Percentiles rank a stretch among this genome's conserved stretches.
Conservation (phyloP, 1,140 invertebrate species). For the Scaptomyza hsui region DNA sequence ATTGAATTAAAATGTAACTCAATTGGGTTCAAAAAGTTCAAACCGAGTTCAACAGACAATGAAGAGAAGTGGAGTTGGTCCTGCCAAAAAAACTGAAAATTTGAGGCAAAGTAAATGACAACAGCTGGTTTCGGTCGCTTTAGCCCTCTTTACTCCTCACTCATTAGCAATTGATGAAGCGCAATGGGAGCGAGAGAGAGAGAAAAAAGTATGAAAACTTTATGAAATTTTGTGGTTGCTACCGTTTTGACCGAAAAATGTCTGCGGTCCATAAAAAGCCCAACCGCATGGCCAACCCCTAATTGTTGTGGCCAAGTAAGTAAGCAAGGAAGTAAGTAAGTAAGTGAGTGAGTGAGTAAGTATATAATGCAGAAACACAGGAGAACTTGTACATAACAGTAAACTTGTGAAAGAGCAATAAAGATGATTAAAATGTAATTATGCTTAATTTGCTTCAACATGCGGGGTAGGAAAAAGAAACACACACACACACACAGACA, state of each 20-base stretch:
- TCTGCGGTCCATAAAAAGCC: conserved; percentile 71
- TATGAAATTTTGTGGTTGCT: conserved; percentile 82
- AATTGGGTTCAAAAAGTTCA: conserved; percentile 52
- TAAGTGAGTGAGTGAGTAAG: conserved; percentile 16
- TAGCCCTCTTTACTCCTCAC: conserved; percentile 40
- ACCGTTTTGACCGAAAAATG: conserved; percentile 73
- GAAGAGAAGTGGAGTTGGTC: neutral
- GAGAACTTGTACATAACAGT: conserved; percentile 73
- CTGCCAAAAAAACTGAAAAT: neutral
- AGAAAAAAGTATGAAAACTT: conserved; percentile 48
- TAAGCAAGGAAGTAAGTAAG: conserved; percentile 31
- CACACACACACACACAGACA: too few relatives aligned
- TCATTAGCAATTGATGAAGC: conserved; percentile 82
- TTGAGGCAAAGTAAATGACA: conserved; percentile 62
- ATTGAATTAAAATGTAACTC: conserved; percentile 71
- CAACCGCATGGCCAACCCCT: conserved; percentile 76
- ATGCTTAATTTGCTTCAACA: conserved; percentile 79
- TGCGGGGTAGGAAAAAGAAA: conserved; percentile 20
- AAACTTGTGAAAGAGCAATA: conserved; percentile 82
- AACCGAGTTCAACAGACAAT: conserved; percentile 55
- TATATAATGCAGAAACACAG: conserved; percentile 63
- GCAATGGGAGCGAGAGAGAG: conserved; percentile 33
- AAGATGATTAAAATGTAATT: conserved; percentile 84
- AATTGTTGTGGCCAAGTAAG: conserved; percentile 67
- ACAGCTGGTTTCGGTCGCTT: conserved; percentile 63